Percentiles rank a stretch among this genome's conserved stretches.
Conservation (phyloP, 2,797 vertebrate species). For the Otolemur crassicaudatus region DNA sequence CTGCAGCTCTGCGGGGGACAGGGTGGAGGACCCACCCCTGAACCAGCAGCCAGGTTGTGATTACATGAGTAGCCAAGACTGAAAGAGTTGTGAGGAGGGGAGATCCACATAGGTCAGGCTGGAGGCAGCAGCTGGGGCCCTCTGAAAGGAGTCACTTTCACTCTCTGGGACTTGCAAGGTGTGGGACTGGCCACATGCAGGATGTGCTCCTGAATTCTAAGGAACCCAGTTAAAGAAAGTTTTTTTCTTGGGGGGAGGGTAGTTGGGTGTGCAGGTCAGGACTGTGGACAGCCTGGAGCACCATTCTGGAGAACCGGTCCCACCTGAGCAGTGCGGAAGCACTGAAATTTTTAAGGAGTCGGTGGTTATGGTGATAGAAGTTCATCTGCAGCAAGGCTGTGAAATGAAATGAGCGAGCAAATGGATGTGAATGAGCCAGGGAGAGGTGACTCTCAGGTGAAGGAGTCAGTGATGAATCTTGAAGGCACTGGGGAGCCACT, state of each 20-base stretch:
- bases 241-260: not conserved
- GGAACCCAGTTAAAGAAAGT: not conserved
- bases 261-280: not conserved
- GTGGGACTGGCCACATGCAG: not conserved
- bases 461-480: not conserved
- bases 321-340: not conserved
- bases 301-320: not conserved
- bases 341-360: not conserved
- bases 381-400: conserved; percentile 15
- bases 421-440: not conserved
- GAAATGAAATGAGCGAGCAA: not conserved
- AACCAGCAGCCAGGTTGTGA: not conserved
- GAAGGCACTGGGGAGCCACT: not conserved
- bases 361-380: not conserved
- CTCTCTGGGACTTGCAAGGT: not conserved
- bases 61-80: not conserved
- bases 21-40: fast-evolving
- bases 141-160: not conserved
- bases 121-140: not conserved
- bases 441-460: not conserved
- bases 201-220: not conserved
- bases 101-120: not conserved
- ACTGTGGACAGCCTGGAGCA: not conserved
- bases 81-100: not conserved
- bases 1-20: not conserved